A percentile compares a stretch with the other conserved stretches of the same genome.
Conservation (phyloP, 2,797 vertebrate species). For the Lophotriccus pileatus region DNA sequence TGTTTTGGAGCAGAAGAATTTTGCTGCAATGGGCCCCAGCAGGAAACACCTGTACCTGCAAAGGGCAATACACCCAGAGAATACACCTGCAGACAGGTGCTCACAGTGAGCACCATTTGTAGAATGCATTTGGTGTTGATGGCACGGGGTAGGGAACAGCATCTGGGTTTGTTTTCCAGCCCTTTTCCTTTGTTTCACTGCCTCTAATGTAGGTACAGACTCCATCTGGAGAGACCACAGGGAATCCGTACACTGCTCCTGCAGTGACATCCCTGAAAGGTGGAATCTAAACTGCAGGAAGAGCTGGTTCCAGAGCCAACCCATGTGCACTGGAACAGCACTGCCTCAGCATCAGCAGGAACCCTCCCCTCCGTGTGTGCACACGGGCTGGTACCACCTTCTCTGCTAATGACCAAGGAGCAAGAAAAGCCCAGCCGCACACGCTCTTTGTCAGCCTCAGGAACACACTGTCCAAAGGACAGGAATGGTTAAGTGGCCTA, state of each 20-base stretch:
- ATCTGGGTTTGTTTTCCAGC: neutral
- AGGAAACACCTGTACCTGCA: neutral
- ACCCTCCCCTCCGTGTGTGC: neutral
- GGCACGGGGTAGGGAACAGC: neutral
- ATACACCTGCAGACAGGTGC: neutral
- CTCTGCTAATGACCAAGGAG: neutral
- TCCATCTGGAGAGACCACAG: fast-evolving
- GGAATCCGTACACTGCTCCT: neutral
- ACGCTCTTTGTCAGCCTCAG: neutral
- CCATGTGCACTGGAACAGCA: neutral
- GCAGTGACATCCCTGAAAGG: neutral
- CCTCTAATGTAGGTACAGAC: neutral
- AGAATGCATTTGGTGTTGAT: neutral
- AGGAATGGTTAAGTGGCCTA: slow-evolving; percentile 25
- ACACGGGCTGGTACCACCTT: neutral
- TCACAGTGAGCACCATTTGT: neutral
- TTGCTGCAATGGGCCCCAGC: neutral
- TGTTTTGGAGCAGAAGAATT: neutral
- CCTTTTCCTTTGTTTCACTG: neutral
- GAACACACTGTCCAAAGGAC: neutral
- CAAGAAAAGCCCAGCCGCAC: neutral
- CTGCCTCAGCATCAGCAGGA: neutral
- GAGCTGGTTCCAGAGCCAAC: neutral
- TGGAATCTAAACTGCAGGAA: neutral
- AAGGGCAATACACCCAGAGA: neutral